Evolutionary conservation across 2,113 vertebrate genomes (phyloP).

Genomic region (Solenodon paradoxus): DNA sequence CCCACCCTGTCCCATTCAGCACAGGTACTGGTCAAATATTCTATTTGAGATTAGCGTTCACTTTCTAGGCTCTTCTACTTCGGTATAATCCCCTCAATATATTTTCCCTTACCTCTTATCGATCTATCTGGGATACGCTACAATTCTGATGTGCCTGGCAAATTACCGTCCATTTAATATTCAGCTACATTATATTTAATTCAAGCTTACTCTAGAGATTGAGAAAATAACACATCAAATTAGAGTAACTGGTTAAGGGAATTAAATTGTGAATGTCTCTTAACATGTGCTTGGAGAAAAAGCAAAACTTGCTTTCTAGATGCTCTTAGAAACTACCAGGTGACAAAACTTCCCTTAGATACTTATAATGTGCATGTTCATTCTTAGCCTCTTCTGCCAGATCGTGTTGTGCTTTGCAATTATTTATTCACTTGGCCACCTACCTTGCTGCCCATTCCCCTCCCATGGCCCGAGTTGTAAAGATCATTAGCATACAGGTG

Average conservation of each 20-base stretch:
- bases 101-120: background rate
- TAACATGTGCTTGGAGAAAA: background rate
- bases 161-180: conserved; percentile 39
- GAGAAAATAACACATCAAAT: conserved; percentile 41
- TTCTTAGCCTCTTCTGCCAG: background rate
- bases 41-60: background rate
- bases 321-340: background rate
- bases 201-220: background rate
- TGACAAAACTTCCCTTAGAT: background rate
- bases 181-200: conserved; percentile 17
- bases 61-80: background rate
- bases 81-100: background rate
- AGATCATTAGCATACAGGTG: background rate
- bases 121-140: background rate
- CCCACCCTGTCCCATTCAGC: background rate
- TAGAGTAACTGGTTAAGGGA: conserved; percentile 34
- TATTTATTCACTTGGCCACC: background rate
- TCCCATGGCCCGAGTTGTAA: background rate
- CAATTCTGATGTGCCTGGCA: conserved; percentile 16
- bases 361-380: background rate
- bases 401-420: background rate
- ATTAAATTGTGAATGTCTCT: conserved; percentile 52
- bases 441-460: background rate
- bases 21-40: background rate
- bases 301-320: background rate